Evolutionary conservation across 2,113 vertebrate species (phyloP), one percentile per base, ranked within the genome.

Genomic region (Gymnorhina tibicen): DNA sequence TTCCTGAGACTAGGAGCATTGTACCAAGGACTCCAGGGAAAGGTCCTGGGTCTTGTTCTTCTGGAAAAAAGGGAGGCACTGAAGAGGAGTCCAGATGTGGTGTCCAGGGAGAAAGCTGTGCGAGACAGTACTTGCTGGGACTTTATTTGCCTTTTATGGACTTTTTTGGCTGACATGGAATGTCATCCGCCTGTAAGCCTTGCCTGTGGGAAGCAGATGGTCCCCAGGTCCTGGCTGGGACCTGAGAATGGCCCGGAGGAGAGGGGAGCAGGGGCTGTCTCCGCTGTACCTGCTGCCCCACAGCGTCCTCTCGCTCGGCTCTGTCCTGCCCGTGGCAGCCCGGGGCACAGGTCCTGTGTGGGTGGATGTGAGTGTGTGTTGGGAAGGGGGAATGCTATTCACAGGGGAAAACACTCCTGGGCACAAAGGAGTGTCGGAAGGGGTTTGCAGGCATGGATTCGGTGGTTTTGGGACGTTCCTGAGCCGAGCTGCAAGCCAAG

Each of bases 11-110:
- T 59, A 37, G 55, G 42, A 86, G 17, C 44, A 9, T 24, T 78
- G 64, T 32, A 28, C 17, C 15, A 30, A n/a, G 28, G 52, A 6
- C 73, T 79, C 77, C 26, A 33, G 93, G 77, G 52, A 87, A 79
- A 62, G 49, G 30, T 67, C 30, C 30, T 55, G 27, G 44, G 44
- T 59, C 84, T 78, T 30, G 2, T 44, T 84, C 63, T 77, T 88
- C 52, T 52, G 66, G 33, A 78, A 30, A 28, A 28, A 66, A 70
- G 50, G 32, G 47, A 84, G 14, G 19, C 11, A 0, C 10, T 95
- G 84, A 96, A 94, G 94, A 95, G 80, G 73, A 92, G 74, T 66
- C 84, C 93, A 89, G 89, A 93, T 96, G 94, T 91, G 87, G 77
- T 68, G 30, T 92, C 74, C 44, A 33, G 91, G 93, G 84, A 95